Evolutionary conservation across 2,113 vertebrate genomes (phyloP).

Genomic region (Oreochromis aureus): DNA sequence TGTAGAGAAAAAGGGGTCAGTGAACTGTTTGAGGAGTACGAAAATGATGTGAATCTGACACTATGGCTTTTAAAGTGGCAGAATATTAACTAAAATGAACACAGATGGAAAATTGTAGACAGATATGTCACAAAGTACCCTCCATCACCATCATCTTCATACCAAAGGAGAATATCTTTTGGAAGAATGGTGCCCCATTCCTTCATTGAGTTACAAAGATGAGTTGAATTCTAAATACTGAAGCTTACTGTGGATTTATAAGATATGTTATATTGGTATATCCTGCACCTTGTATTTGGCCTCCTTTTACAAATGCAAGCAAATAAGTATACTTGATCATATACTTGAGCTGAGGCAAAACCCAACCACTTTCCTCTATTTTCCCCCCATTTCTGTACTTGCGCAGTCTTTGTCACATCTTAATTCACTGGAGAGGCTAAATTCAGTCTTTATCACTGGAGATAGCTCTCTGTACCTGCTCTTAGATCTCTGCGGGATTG

Average conservation of each 20-base stretch:
- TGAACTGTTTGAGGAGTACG: neutral
- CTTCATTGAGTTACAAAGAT: neutral
- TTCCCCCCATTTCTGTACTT: neutral
- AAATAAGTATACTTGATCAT: neutral
- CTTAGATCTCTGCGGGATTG: constrained; percentile 29
- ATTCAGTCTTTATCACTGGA: neutral
- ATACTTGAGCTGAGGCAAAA: neutral
- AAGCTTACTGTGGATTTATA: neutral
- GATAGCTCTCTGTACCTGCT: constrained; percentile 3
- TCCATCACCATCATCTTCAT: neutral
- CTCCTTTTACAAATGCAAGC: neutral
- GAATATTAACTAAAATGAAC: neutral
- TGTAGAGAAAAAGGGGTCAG: neutral
- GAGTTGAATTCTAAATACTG: neutral
- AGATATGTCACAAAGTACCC: neutral
- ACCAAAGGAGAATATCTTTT: neutral
- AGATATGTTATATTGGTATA: neutral
- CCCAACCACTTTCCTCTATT: neutral
- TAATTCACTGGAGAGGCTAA: constrained; percentile 5
- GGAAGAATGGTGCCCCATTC: neutral
- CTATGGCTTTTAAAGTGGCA: neutral
- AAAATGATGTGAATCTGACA: neutral
- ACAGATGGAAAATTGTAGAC: neutral
- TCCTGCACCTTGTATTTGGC: neutral
- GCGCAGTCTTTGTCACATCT: neutral